Conservation (phyloP, 2,113 vertebrate species). For the Halichoeres trimaculatus region DNA sequence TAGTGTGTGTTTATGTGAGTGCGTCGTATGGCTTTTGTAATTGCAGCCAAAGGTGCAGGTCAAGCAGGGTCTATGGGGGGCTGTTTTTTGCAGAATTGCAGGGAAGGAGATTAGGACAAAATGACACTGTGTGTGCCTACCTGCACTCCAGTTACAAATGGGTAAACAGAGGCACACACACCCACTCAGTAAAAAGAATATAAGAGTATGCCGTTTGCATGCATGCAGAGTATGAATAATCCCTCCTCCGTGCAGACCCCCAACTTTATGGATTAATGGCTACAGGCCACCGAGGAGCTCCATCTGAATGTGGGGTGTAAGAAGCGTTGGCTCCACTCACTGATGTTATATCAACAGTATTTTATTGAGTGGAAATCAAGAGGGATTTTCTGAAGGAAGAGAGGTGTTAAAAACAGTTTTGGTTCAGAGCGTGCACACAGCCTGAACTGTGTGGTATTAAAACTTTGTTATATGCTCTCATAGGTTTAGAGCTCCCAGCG, state of each 20-base stretch:
- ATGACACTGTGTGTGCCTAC: conserved; percentile 67
- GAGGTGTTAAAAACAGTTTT: conserved; percentile 38
- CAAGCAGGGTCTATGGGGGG: conserved; percentile 74
- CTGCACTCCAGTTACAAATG: conserved; percentile 68
- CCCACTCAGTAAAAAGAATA: background rate
- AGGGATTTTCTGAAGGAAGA: conserved; percentile 47
- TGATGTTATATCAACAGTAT: conserved; percentile 51
- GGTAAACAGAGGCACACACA: conserved; percentile 66
- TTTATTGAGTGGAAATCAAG: conserved; percentile 65
- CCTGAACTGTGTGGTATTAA: conserved; percentile 3
- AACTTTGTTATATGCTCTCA: conserved; percentile 1
- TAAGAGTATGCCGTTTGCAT: conserved; percentile 51
- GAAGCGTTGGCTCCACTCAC: conserved; percentile 11
- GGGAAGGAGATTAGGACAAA: conserved; percentile 76
- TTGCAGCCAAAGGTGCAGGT: conserved; percentile 68
- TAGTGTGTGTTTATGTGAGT: conserved; percentile 53
- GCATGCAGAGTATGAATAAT: conserved; percentile 50
- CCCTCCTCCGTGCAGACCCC: conserved; percentile 58
- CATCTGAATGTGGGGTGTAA: conserved; percentile 24
- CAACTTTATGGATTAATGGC: conserved; percentile 44
- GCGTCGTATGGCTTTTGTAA: conserved; percentile 64
- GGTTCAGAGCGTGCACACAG: conserved; percentile 22
- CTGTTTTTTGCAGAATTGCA: conserved; percentile 66
- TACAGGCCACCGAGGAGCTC: conserved; percentile 41
- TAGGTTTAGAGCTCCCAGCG: conserved; percentile 31